A percentile compares a stretch with the other conserved stretches of the same genome.
These are phyloP conservation scores for Melanotaenia pygmaea DNA, from an alignment of 2,797 vertebrate species.

Conservation along the genomic window DNA sequence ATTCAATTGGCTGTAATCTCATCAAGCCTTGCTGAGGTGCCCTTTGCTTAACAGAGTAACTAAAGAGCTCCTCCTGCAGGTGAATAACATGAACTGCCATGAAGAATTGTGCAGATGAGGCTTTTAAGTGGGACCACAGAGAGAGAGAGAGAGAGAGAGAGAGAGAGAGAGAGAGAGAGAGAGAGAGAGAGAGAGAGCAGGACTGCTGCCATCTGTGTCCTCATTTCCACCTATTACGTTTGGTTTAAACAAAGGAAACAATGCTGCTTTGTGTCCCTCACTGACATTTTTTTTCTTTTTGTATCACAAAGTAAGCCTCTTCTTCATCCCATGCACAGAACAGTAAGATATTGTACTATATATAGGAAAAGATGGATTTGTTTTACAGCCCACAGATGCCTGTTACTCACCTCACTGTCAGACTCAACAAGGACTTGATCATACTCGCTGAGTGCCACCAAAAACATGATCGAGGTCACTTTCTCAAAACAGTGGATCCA, in stretches of 20 bases:
- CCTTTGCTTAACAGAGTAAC: slow-evolving; percentile 53
- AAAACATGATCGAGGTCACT: slow-evolving; percentile 83
- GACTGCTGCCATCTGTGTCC: slow-evolving; percentile 59
- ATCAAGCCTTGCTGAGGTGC: slow-evolving; percentile 37
- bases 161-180: slow-evolving; percentile 5
- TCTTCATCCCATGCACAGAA: slow-evolving; percentile 1
- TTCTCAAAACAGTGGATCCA: slow-evolving; percentile 86
- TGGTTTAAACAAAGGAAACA: slow-evolving; percentile 54
- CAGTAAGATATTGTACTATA: neutral
- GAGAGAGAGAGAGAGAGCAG: slow-evolving; percentile 18
- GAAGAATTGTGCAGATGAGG: slow-evolving; percentile 18
- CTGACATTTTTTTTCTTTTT: slow-evolving; percentile 11
- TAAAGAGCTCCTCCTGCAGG: slow-evolving; percentile 82
- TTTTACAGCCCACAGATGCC: slow-evolving; percentile 3
- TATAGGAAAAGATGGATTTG: neutral
- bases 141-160: neutral
- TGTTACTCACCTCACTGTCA: slow-evolving; percentile 60
- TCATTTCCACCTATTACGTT: slow-evolving; percentile 52
- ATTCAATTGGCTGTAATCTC: slow-evolving; percentile 55
- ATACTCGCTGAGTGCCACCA: slow-evolving; percentile 84
- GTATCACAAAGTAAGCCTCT: slow-evolving; percentile 20
- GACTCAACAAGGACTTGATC: slow-evolving; percentile 82
- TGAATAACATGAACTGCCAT: slow-evolving; percentile 39
- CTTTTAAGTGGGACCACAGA: slow-evolving; percentile 17
- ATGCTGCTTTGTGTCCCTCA: slow-evolving; percentile 37